phyloP scores from a whole-genome alignment of 2,888 invertebrate species.

The Xanthorhoe designata region DNA sequence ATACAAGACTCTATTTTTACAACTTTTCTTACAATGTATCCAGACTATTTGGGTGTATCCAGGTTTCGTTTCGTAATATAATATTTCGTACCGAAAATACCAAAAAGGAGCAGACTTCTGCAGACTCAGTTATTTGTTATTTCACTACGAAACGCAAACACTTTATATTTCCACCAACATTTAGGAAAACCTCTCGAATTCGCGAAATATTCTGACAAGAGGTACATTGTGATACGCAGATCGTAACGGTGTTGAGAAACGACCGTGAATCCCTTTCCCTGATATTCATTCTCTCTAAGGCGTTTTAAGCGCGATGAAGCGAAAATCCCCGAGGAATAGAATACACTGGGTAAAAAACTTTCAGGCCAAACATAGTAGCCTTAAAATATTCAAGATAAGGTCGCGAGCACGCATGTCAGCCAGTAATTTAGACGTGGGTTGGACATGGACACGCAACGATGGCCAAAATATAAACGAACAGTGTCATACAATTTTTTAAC shows the following conservation, averaged over 20 bases:
- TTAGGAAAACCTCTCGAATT: conserved; percentile 27
- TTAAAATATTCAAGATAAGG: conserved; percentile 75
- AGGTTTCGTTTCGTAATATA: background rate
- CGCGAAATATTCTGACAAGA: conserved; percentile 35
- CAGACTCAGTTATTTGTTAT: background rate
- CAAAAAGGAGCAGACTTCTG: background rate
- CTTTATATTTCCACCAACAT: conserved; percentile 12
- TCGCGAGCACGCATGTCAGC: conserved; percentile 68
- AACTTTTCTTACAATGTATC: too few species aligned
- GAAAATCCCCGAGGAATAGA: conserved; percentile 57
- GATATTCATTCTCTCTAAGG: conserved; percentile 49
- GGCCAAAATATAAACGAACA: conserved; percentile 54
- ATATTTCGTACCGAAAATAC: background rate
- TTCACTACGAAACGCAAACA: conserved; percentile 5
- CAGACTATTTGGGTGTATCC: too few species aligned
- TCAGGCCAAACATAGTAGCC: conserved; percentile 59
- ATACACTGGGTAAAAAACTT: conserved; percentile 49
- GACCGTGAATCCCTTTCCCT: conserved; percentile 50
- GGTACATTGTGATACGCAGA: conserved; percentile 46
- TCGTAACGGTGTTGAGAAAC: conserved; percentile 49
- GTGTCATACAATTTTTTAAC: conserved; percentile 27
- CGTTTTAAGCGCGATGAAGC: conserved; percentile 63
- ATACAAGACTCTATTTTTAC: too few species aligned
- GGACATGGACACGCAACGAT: conserved; percentile 73
- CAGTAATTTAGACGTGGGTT: conserved; percentile 71